phyloP scores from a whole-genome alignment of 2,888 invertebrate species.

The Lepidocyrtinus sp. region DNA sequence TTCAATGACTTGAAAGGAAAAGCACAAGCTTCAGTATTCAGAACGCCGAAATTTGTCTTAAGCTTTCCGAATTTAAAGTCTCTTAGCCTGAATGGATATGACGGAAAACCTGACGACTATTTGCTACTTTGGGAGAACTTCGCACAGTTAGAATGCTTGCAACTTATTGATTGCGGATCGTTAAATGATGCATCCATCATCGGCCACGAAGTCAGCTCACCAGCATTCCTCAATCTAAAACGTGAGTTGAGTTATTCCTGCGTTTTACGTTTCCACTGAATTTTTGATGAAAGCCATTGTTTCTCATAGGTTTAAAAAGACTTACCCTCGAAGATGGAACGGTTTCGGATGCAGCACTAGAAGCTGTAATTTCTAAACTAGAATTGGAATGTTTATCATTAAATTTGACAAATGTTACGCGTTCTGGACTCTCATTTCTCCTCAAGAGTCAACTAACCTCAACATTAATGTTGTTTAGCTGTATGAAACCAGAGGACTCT shows the following conservation, averaged over 20 bases:
- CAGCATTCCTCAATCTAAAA: conserved; percentile 5
- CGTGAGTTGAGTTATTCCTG: too few species aligned
- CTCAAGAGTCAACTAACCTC: not conserved
- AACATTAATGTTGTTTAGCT: conserved; percentile 2
- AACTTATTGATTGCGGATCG: conserved; percentile 30
- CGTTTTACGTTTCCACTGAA: too few species aligned
- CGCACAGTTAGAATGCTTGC: not conserved
- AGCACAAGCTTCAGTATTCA: conserved; percentile 39
- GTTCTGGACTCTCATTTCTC: not conserved
- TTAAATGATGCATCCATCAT: conserved; percentile 15
- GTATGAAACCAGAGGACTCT: conserved; percentile 31
- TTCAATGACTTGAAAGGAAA: conserved; percentile 32
- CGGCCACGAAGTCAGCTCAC: conserved; percentile 13
- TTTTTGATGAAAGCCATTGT: not conserved
- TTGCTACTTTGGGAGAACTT: conserved; percentile 30
- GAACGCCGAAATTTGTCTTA: conserved; percentile 19
- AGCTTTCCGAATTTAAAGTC: conserved; percentile 23
- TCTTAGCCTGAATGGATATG: conserved; percentile 30
- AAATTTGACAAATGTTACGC: conserved; percentile 21
- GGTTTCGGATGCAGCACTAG: not conserved
- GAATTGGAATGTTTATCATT: conserved; percentile 20
- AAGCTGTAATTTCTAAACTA: conserved; percentile 10
- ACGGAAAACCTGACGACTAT: conserved; percentile 36
- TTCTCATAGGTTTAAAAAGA: conserved; percentile 7
- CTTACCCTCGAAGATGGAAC: conserved; percentile 20